Conservation (phyloP, 2,113 vertebrate genomes). For the Pleuronectes platessa region DNA sequence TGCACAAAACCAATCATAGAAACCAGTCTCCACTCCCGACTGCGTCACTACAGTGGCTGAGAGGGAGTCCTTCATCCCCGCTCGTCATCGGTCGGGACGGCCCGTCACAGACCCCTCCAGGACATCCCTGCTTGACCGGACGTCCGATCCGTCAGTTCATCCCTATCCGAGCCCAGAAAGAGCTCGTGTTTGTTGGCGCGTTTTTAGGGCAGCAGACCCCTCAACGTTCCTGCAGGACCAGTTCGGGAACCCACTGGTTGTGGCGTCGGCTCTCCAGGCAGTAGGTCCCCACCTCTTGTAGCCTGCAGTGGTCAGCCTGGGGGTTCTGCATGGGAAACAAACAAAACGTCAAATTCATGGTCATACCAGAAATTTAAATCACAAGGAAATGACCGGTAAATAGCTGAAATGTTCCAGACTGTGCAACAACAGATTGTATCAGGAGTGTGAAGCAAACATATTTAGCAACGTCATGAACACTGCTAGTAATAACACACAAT, state of each 20-base stretch:
- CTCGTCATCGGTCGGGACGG: conserved; percentile 20
- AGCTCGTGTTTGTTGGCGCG: conserved; percentile 1
- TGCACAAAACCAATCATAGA: conserved; percentile 7
- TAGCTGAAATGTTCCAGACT: background rate
- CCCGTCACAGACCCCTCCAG: background rate
- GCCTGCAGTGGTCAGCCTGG: conserved; percentile 85
- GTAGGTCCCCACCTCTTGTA: conserved; percentile 88
- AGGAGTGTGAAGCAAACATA: background rate
- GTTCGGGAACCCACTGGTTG: conserved; percentile 90
- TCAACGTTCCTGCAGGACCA: conserved; percentile 89
- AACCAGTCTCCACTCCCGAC: conserved; percentile 18
- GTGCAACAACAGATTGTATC: background rate
- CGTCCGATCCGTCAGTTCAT: conserved; percentile 37
- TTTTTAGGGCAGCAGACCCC: background rate
- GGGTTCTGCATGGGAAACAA: conserved; percentile 79
- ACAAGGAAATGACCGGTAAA: background rate
- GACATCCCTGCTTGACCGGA: conserved; percentile 16
- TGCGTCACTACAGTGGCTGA: conserved; percentile 9
- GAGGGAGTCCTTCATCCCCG: conserved; percentile 2
- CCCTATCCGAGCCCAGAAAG: conserved; percentile 13
- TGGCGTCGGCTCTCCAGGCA: conserved; percentile 88
- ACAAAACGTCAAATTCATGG: background rate
- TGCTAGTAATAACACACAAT: background rate
- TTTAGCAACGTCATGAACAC: conserved; percentile 1
- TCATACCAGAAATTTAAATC: background rate